Evolutionary conservation across 1,140 invertebrate species (phyloP).

Genomic region (Gerris buenoi): DNA sequence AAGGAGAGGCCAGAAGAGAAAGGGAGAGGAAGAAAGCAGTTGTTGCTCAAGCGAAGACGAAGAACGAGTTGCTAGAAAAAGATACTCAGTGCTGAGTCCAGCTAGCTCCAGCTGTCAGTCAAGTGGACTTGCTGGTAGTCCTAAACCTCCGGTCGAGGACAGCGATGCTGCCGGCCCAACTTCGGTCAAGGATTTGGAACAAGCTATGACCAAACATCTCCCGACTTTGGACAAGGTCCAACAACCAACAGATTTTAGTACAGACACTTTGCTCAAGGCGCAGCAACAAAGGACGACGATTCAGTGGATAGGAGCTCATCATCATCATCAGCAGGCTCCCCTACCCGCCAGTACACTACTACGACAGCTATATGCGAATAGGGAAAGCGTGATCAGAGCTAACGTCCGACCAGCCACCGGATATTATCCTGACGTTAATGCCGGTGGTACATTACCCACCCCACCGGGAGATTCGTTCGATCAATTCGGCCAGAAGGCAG

Average conservation of each 20-base stretch:
- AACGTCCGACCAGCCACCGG: conserved; percentile 58
- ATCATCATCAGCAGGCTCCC: conserved; percentile 37
- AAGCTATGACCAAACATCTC: conserved; percentile 90
- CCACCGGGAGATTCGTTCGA: conserved; percentile 60
- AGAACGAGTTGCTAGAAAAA: conserved; percentile 28
- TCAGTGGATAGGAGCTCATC: conserved; percentile 67
- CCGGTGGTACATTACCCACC: conserved; percentile 59
- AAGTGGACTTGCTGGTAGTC: conserved; percentile 29
- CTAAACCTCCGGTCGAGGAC: conserved; percentile 28
- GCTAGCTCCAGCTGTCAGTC: conserved; percentile 43
- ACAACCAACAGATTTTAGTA: conserved; percentile 68
- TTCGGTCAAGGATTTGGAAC: conserved; percentile 80
- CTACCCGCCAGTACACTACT: conserved; percentile 70
- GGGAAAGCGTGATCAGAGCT: conserved; percentile 84
- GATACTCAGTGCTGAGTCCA: conserved; percentile 38
- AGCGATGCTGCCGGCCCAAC: conserved; percentile 31
- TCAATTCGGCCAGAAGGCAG: conserved; percentile 46
- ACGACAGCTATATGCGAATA: conserved; percentile 76
- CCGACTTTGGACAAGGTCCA: conserved; percentile 49
- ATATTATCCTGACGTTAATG: conserved; percentile 29
- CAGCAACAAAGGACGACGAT: conserved; percentile 75
- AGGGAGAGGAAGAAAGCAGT: conserved; percentile 36
- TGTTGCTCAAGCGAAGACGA: conserved; percentile 37
- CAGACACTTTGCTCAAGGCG: conserved; percentile 64
- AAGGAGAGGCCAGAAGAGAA: conserved; percentile 37